Evolutionary conservation across 2,113 vertebrate genomes (phyloP).

Genomic region (Zosterops lateralis): DNA sequence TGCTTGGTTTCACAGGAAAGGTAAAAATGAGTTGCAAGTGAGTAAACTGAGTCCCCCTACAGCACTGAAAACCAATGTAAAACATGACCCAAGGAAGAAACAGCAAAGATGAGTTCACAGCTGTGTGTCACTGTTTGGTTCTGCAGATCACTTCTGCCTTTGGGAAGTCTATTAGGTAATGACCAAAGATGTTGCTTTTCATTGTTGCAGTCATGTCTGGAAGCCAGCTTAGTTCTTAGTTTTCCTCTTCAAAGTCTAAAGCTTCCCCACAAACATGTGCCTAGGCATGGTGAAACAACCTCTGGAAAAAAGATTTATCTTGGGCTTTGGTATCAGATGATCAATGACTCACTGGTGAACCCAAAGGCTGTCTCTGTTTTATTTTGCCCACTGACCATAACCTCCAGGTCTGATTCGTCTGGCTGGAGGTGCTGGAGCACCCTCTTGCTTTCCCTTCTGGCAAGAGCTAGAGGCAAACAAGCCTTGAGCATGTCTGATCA

Average conservation of each 20-base stretch:
- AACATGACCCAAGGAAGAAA: neutral
- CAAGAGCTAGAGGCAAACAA: neutral
- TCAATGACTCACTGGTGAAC: neutral
- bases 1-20: neutral
- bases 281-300: neutral
- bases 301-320: neutral
- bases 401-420: neutral
- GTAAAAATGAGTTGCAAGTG: neutral
- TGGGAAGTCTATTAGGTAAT: neutral
- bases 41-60: neutral
- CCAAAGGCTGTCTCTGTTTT: neutral
- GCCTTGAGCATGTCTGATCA: accelerated
- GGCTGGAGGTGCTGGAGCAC: neutral
- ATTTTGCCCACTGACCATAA: neutral
- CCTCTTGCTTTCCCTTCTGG: neutral
- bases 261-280: neutral
- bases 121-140: neutral
- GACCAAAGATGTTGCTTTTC: neutral
- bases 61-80: neutral
- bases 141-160: neutral
- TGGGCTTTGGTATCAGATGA: neutral
- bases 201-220: neutral
- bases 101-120: neutral
- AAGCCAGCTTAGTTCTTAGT: neutral
- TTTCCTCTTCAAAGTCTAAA: neutral